Percentiles rank a stretch among this genome's conserved stretches.
Conservation (phyloP, 2,113 vertebrate species). For the Pongo pygmaeus region DNA sequence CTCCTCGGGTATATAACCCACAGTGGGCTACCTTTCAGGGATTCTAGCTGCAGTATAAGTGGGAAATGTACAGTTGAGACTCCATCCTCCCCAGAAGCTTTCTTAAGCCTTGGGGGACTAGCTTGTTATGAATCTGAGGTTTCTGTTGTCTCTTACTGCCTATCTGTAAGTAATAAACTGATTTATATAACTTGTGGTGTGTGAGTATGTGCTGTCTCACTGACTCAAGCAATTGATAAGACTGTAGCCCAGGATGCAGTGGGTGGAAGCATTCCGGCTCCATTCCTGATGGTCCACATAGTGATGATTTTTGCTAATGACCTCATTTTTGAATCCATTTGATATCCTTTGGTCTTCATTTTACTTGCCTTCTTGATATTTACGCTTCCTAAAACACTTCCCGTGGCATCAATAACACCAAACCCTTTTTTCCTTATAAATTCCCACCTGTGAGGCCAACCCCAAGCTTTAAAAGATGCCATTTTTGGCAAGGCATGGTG, state of each 20-base stretch:
- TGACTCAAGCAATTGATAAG: neutral
- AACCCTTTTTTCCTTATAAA: too few species aligned
- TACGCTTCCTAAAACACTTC: neutral
- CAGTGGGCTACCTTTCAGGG: neutral
- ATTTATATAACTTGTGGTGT: neutral
- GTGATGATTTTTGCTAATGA: neutral
- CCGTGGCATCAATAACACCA: neutral
- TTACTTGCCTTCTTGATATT: neutral
- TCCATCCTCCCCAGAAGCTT: neutral
- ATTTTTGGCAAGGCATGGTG: accelerated
- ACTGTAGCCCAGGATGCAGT: neutral
- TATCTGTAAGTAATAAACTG: neutral
- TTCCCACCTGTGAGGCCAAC: neutral
- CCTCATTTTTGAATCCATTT: neutral
- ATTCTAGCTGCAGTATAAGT: neutral
- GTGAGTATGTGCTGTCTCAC: neutral
- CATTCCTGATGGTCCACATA: neutral
- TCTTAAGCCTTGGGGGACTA: neutral
- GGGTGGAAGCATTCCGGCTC: neutral
- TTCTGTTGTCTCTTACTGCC: neutral
- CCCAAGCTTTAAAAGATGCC: neutral
- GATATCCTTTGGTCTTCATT: neutral
- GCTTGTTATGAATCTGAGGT: neutral
- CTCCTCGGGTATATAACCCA: neutral
- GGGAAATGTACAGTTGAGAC: neutral